These are phyloP conservation scores for Sarcophaga rosellei DNA, from an alignment of 2,888 invertebrate species.

Conservation along the genomic window DNA sequence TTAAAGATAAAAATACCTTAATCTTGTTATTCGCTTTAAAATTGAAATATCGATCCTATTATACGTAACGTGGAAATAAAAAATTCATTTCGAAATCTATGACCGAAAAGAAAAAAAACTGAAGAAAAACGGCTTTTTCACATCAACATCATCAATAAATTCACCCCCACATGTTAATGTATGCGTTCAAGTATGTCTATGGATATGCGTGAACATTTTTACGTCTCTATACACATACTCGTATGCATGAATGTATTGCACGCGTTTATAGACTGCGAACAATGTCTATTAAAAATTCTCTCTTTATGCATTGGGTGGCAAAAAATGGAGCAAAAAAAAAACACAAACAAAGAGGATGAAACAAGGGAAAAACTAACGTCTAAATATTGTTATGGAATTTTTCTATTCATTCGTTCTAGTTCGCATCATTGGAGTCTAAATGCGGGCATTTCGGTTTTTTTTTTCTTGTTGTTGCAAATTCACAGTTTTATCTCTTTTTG, in stretches of 20 bases:
- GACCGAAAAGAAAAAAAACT: not conserved
- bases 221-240: not conserved
- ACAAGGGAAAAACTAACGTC: slow-evolving; percentile 52
- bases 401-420: slow-evolving; percentile 44
- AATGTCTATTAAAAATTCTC: slow-evolving; percentile 9
- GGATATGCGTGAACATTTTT: not conserved
- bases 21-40: no score
- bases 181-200: not conserved
- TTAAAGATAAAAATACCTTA: no score
- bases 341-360: not conserved
- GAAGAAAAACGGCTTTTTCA: slow-evolving; percentile 2
- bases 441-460: slow-evolving; percentile 35
- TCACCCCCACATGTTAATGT: not conserved
- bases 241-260: not conserved
- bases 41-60: no score
- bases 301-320: not conserved
- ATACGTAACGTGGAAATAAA: no score
- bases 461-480: slow-evolving; percentile 45
- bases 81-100: not conserved
- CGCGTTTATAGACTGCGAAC: slow-evolving; percentile 8
- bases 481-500: slow-evolving; percentile 38
- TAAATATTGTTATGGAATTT: slow-evolving; percentile 47
- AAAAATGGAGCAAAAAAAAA: not conserved
- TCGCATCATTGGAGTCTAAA: slow-evolving; percentile 56
- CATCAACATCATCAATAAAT: not conserved